These are phyloP conservation scores for Elgaria multicarinata DNA, from an alignment of 2,113 vertebrate genomes.

Conservation along the genomic window DNA sequence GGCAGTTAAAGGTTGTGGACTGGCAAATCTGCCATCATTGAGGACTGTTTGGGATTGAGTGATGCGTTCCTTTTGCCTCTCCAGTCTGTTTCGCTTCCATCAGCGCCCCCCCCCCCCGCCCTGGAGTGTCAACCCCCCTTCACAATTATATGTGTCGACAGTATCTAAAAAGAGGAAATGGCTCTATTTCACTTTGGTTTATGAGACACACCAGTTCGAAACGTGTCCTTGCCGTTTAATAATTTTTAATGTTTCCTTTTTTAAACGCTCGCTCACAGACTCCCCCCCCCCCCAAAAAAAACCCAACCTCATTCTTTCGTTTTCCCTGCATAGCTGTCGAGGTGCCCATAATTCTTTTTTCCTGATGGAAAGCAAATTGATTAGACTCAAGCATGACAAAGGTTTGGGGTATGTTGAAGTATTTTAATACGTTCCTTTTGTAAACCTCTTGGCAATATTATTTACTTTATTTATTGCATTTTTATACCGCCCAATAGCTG, in stretches of 20 bases:
- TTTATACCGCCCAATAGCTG: no score
- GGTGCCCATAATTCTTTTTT: no score
- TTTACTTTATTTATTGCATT: no score
- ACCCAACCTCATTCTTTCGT: no score
- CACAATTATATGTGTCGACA: constrained; percentile 47
- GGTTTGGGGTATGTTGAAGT: no score
- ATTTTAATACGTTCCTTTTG: no score
- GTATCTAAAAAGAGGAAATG: constrained; percentile 27
- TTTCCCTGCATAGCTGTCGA: no score
- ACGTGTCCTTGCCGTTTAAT: constrained; percentile 55
- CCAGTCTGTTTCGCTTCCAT: neutral
- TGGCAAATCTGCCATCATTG: constrained; percentile 61
- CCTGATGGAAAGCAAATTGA: no score
- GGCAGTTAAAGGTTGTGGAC: constrained; percentile 58
- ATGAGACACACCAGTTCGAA: constrained; percentile 24
- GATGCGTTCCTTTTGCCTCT: constrained; percentile 53
- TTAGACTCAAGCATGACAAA: no score
- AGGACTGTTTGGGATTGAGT: constrained; percentile 62
- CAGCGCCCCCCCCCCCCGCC: neutral
- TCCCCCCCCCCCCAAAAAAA: no score
- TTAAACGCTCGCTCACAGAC: neutral
- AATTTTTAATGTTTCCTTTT: constrained; percentile 52
- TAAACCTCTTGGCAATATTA: no score
- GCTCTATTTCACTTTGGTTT: constrained; percentile 48
- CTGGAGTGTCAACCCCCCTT: neutral